Base-by-base conservation (phyloP, 2,113 vertebrate species). In the Holacanthus passer region DNA sequence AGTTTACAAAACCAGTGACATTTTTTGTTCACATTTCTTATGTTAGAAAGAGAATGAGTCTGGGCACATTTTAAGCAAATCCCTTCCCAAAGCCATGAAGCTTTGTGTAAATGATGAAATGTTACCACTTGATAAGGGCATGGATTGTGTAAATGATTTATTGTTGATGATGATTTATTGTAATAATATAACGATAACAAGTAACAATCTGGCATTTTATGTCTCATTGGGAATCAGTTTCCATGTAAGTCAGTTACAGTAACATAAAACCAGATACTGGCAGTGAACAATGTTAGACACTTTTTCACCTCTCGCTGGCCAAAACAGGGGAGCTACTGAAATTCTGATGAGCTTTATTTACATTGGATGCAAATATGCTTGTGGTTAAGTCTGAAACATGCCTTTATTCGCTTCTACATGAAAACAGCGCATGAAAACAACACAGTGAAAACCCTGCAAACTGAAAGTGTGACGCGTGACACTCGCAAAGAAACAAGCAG, bases 281-380 rank as follows among this genome's bases (percentile, higher is more conserved):
- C 32, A 65, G 56, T 19, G 12, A 64, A 45, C 8, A 12, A 5
- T 41, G 11, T 0, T 27, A 55, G 19, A 31, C 32, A 65, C 9
- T 12, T 62, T 2, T 59, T 1, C 37, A 75, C 7, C 17, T 19
- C 48, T 1, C 14, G 17, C 29, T 55, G 32, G 10, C 19, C 5
- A 79, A 64, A 71, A 80, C 79, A 81, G 68, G 76, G 63, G 20
- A 68, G 58, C 66, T 68, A 66, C 53, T 82, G 58, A 73, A 85
- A 66, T 88, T 77, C 52, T 63, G 47, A 66, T 48, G 35, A 0
- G 10, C 50, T 63, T 48, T 74, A 93, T 94, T 92, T 93, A 84
- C 87, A 93, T 92, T 55, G 3, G 45, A 91, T 91, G 93, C 90
- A 94, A 93, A 93, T 92, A 45, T 71, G 35, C 31, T 63, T 76